Base-by-base conservation (phyloP, 2,797 vertebrate species). In the Apogon talboti region DNA sequence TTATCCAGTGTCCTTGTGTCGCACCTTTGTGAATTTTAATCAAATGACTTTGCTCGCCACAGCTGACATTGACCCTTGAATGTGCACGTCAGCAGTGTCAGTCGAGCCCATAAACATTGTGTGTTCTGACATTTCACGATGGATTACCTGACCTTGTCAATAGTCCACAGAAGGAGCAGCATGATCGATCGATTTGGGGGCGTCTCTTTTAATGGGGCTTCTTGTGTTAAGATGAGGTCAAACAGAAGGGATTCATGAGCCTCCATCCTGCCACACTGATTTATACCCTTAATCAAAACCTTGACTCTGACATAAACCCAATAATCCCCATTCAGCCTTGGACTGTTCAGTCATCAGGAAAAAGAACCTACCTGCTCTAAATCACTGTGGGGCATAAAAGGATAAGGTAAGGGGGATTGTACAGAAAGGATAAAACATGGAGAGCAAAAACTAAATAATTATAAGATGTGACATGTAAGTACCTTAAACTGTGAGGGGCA, bases 281-380 rank as follows among this genome's bases (percentile, higher is more conserved):
- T 86, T 87, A 90, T 87, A 48, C 54, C 70, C 62, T 67, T 67
- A 71, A 43, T 61, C 52, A 51, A 54, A 82, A 82, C 87, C 83
- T 87, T 88, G 89, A 88, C 84, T 85, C 62, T 56, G 77, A 87
- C 72, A 83, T 64, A 77, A 85, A 88, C 84, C 81, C 54, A 68
- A 58, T 87, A 67, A 74, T 81, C 59, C 70, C 62, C 47, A 56
- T 75, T 68, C 47, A 81, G 74, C 68, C 75, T 66, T 86, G 68
- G 66, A 56, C 75, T 54, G 50, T 21, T 55, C 37, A 53, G 71
- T 58, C 71, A 53, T 78, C 14, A 57, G 48, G 67, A 71, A 74
- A 67, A 42, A 63, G 33, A 42, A 71, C 51, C 50, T 43, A 47
- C 60, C 50, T 48, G 12, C 71, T 33, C 28, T 84, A 79, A 82